A percentile compares a stretch with the other conserved stretches of the same genome.
Conservation (phyloP, 2,888 invertebrate genomes). For the Agriopis aurantiaria region DNA sequence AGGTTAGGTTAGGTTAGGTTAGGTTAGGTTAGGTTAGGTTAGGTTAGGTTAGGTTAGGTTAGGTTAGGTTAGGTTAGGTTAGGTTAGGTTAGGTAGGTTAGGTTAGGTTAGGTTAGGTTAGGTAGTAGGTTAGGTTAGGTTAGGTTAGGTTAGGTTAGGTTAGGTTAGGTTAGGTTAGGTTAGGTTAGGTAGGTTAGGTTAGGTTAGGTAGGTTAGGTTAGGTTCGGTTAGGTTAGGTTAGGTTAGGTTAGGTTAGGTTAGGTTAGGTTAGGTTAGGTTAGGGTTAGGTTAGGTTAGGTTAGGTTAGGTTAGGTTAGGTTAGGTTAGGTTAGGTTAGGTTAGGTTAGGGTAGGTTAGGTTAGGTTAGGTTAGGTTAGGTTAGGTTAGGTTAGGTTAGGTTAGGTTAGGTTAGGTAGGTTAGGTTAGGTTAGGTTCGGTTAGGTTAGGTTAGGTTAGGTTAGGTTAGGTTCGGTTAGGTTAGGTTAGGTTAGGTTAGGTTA, state of each 20-base stretch:
- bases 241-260: constrained; percentile 41
- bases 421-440: constrained; percentile 33
- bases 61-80: constrained; percentile 16
- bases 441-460: constrained; percentile 37
- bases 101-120: constrained; percentile 46
- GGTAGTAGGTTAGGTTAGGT: constrained; percentile 38
- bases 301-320: constrained; percentile 32
- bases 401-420: constrained; percentile 33
- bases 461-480: constrained; percentile 37
- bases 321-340: constrained; percentile 30
- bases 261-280: constrained; percentile 42
- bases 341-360: too few relatives aligned
- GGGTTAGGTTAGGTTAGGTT: constrained; percentile 35
- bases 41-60: constrained; percentile 36
- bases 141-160: constrained; percentile 32
- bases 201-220: constrained; percentile 29
- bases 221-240: constrained; percentile 42
- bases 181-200: constrained; percentile 39
- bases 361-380: constrained; percentile 31
- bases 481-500: constrained; percentile 36
- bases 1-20: constrained; percentile 18
- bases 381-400: constrained; percentile 29
- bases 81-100: constrained; percentile 38
- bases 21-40: constrained; percentile 40
- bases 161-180: constrained; percentile 40